These are phyloP conservation scores for Bombyx mandarina DNA, from an alignment of 1,140 invertebrate genomes.

Conservation along the genomic window DNA sequence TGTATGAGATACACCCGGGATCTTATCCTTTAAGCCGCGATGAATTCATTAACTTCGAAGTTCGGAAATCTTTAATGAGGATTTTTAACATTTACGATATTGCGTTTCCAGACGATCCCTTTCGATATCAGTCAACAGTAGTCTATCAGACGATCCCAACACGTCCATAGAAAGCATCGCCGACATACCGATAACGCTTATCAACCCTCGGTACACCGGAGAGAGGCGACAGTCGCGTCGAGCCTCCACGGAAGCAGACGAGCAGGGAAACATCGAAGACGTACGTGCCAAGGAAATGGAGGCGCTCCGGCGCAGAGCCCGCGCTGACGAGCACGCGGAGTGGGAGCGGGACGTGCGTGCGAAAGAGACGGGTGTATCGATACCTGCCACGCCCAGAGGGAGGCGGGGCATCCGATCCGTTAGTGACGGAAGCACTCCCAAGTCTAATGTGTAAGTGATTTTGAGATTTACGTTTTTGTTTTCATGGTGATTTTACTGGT, in stretches of 20 bases:
- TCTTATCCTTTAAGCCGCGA: too few relatives aligned
- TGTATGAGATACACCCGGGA: too few relatives aligned
- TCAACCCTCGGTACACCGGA: slow-evolving; percentile 44
- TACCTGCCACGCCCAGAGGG: slow-evolving; percentile 36
- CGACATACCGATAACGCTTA: slow-evolving; percentile 48
- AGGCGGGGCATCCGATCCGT: slow-evolving; percentile 31
- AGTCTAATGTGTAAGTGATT: slow-evolving; percentile 28
- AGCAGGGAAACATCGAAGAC: not conserved
- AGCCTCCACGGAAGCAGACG: slow-evolving; percentile 9
- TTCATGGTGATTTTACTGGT: too few relatives aligned
- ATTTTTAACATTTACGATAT: slow-evolving; percentile 12
- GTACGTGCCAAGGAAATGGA: not conserved
- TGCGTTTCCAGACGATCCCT: slow-evolving; percentile 44
- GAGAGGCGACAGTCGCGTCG: slow-evolving; percentile 16
- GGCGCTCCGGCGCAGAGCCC: not conserved
- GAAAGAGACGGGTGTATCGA: slow-evolving; percentile 12
- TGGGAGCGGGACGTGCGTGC: not conserved
- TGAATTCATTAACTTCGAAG: too few relatives aligned
- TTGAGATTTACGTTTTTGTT: too few relatives aligned
- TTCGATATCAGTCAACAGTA: slow-evolving; percentile 56
- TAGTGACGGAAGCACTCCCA: slow-evolving; percentile 29
- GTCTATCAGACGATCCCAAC: slow-evolving; percentile 54
- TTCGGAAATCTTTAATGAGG: too few relatives aligned
- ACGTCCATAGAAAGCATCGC: slow-evolving; percentile 58
- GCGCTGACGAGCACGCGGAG: not conserved